Base-by-base conservation (phyloP, 1,140 invertebrate genomes). In the Drosophila arawakana region DNA sequence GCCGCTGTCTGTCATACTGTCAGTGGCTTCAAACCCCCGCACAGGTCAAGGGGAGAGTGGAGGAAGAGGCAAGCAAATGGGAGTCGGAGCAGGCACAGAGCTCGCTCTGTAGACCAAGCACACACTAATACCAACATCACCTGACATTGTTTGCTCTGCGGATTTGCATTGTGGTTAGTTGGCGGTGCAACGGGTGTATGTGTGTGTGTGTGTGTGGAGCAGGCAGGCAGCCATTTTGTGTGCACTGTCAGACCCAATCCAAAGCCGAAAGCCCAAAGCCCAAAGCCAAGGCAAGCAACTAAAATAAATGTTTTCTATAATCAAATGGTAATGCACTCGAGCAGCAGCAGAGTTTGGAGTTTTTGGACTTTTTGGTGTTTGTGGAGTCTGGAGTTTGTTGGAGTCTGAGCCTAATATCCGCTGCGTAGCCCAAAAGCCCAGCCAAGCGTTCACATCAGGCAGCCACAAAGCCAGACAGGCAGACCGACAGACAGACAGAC, bases 291-390 rank as follows among this genome's bases (percentile, higher is more conserved):
- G 15, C 39, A 61, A 70, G 83, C 52, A 11, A 57, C 57, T 44
- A 44, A 90, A 89, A 89, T 89, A 89, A 89, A 90, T 89, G 85
- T 89, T 89, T 89, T 90, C 84, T 89, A 84, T 89, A 89, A 89
- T 89, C 80, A 89, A 89, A 89, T 89, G 84, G 78, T 89, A 89
- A 89, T 89, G 80, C 84, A 89, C 81, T 89, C 84, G 62, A 60
- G 55, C 57, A 54, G 35, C 62, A 30, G 9, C 4, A 7, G 8
- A 37, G 68, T 55, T 43, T n/a, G 30, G 18, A 41, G 10, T 41
- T 5, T 13, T 41, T 7, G 18, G 46, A 50, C 25, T 30, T 30
- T 30, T 30, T 30, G 25, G 25, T 30, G 25, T 30, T 30, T 30
- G 2, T 30, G 25, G 25, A 37, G 60, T 55, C 50, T 18, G 15